Conservation (phyloP, 2,888 invertebrate species). For the Troilus luridus region DNA sequence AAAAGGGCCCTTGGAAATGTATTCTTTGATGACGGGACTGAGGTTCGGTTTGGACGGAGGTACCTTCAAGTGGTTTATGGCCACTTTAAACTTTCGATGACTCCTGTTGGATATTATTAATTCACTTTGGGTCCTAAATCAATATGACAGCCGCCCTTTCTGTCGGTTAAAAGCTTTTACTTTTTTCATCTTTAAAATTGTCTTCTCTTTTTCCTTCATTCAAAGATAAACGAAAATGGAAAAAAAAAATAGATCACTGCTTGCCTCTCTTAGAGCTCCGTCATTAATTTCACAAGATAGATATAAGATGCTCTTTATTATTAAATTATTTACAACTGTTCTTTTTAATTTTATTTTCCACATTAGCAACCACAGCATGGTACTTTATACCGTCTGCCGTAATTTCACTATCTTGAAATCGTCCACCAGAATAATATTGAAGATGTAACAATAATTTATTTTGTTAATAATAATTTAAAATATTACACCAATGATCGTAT, state of each 20-base stretch:
- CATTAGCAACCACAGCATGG: no score
- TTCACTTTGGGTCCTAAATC: slow-evolving; percentile 25
- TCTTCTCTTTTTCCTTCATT: not conserved
- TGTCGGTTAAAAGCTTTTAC: slow-evolving; percentile 41
- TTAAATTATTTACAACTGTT: no score
- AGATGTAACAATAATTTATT: no score
- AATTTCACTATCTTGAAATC: no score
- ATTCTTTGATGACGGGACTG: not conserved
- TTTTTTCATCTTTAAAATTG: not conserved
- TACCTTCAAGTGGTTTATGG: slow-evolving; percentile 10
- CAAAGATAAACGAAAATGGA: slow-evolving; percentile 9
- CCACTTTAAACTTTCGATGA: slow-evolving; percentile 15
- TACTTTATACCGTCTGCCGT: no score
- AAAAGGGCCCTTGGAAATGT: not conserved
- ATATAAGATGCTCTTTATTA: no score
- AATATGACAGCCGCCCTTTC: slow-evolving; percentile 43
- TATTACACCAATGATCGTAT: no score
- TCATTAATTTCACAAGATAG: not conserved
- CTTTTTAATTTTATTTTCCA: no score
- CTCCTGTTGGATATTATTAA: slow-evolving; percentile 34
- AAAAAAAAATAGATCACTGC: not conserved
- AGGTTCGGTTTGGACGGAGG: not conserved
- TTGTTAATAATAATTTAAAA: no score
- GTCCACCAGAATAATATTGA: no score
- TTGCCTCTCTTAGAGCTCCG: not conserved